Base-by-base conservation (phyloP, 2,888 invertebrate genomes). In the Chloromyia formosa region DNA sequence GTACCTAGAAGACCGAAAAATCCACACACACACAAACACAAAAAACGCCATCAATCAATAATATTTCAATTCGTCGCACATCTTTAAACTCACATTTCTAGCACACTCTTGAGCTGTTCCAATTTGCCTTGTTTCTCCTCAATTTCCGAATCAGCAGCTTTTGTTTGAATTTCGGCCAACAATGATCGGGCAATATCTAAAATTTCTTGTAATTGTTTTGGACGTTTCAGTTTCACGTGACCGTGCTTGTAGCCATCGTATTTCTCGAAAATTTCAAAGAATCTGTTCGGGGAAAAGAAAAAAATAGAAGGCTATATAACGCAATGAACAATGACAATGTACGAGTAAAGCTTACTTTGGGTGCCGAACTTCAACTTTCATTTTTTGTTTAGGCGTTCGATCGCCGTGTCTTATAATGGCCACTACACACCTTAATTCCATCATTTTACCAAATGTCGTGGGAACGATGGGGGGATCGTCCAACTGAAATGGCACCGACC, bases 381-480 rank as follows among this genome's bases (percentile, higher is more conserved):
- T 99, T 87, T 99, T 99, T 87, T 99, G 99, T 84, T 99, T 99
- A 0, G 99, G 99, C 14, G 99, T 99, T 78, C 99, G 88, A 85
- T 99, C 99, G 0, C 99, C 99, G 82, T 99, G 99, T 75, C 99
- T 87, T 77, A 99, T 98, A 5, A 99, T 95, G 23, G 95, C 99
- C 54, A 98, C 96, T 1, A 99, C 98, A 84, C 98, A 98, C 40
- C 99, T 88, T 77, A 92, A 83, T 80, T 92, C 92, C 92, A 92
- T 92, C 96, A 98, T 97, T 88, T 98, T 98, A 16, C 98, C 98
- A 83, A 97, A 97, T 0, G 98, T 98, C 0, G 99, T 99, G 0
- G 98, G 98, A 66, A 99, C 98, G 78, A 99, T 96, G 0, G 99
- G 98, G 0, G 98, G 98, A 87, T 99, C 98, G 84, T 99, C 98